Evolutionary conservation across 2,113 vertebrate species (phyloP), one percentile per base, ranked within the genome.

Genomic region (Macquaria australasica): DNA sequence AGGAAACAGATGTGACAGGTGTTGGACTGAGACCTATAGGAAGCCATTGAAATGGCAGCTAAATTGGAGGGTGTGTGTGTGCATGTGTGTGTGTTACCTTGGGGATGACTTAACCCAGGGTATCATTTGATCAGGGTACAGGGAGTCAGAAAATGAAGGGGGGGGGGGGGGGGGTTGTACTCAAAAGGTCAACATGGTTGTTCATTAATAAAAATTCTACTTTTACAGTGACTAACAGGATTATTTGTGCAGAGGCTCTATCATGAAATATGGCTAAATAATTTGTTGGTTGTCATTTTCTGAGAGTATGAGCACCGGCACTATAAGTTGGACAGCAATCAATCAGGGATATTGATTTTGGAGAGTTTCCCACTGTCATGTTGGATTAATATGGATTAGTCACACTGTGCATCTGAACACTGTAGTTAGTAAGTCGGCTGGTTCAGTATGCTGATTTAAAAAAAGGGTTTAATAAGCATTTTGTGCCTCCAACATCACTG

Each of bases 371-470:
- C 75, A 76, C 79, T 82, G 91, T 91, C 89, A 79, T 79, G 84
- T 90, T 74, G 88, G 90, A 94, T 93, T 93, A 90, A 92, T 89
- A 93, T 92, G 87, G 92, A 94, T 94, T 92, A 92, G 88, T 85
- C 64, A 53, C 88, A 39, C 67, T 72, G 86, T 88, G 91, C 77
- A 80, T 89, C 73, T 71, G 76, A 87, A 89, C 84, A 74, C 75
- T 74, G 79, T 76, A 62, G 83, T 90, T 89, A 91, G 79, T 83
- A 84, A 87, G 76, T 74, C 25, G 2, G 73, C 77, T 84, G 86
- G 37, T 87, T 90, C 73, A 72, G 77, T 83, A n/a, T 55, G 76
- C 80, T 63, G 78, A 66, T 88, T 88, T 58, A 51, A 68, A 71
- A 83, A 81, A 63, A 67, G 31, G 67, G 12, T 78, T 88, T 91